A percentile compares a stretch with the other conserved stretches of the same genome.
Conservation (phyloP, 2,113 vertebrate genomes). For the Aspidoscelis tigris region DNA sequence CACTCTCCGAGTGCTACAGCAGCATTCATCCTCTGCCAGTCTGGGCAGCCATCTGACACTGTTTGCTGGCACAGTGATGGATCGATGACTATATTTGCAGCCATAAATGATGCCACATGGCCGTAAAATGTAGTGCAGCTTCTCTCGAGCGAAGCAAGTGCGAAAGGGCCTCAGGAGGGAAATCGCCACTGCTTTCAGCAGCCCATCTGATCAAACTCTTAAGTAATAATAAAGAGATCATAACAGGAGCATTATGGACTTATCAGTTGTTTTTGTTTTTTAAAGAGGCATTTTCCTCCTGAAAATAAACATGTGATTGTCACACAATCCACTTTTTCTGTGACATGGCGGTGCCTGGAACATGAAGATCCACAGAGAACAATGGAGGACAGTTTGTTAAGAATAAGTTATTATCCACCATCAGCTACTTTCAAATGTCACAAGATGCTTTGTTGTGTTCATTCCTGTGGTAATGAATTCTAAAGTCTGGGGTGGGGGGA, state of each 20-base stretch:
- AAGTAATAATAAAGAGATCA: not conserved
- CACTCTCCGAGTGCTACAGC: no score
- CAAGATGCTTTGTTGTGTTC: constrained; percentile 44
- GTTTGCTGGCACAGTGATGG: no score
- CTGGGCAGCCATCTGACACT: no score
- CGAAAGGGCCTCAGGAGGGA: no score
- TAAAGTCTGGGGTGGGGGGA: not conserved
- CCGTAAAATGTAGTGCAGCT: no score
- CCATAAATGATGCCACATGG: no score
- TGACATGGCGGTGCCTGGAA: constrained; percentile 56
- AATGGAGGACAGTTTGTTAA: constrained; percentile 57
- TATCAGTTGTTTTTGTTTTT: not conserved
- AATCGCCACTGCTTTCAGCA: no score
- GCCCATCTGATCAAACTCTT: no score
- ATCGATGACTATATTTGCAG: no score
- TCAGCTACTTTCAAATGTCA: constrained; percentile 67
- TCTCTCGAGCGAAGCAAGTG: no score
- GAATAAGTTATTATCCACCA: constrained; percentile 53
- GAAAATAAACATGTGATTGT: constrained; percentile 47
- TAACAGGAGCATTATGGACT: not conserved
- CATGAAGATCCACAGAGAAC: constrained; percentile 60
- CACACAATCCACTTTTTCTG: constrained; percentile 27
- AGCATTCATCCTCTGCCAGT: no score
- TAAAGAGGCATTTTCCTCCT: constrained; percentile 2
- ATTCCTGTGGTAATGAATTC: constrained; percentile 10